Evolutionary conservation across 2,797 vertebrate genomes (phyloP), one percentile per base, ranked within the genome.

Genomic region (Tolypeutes matacus): DNA sequence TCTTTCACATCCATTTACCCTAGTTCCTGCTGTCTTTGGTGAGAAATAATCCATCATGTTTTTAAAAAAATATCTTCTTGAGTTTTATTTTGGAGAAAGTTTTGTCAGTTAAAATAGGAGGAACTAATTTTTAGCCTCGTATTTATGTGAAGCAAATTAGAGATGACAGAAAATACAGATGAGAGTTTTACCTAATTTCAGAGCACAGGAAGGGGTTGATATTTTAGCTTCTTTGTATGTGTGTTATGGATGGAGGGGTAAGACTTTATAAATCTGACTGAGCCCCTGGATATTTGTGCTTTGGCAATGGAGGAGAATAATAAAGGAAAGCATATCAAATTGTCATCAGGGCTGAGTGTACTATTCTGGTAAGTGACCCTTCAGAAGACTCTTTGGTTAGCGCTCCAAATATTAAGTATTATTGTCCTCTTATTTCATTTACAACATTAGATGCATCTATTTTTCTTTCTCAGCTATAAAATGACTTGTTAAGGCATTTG

Each of bases 71-170:
- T 42, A n/a, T 85, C 3, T 93, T 20, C 31, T 46, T 76, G 70
- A 60, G 18, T 72, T 93, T 88, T 82, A 88, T 73, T 73, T 85
- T 56, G 62, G 21, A 91, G 10, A 31, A 84, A 25, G 3, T 95
- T 82, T 95, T 82, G 12, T 36, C 51, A 11, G 20, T 77, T 90
- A 88, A 95, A 93, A 91, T 84, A 65, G 0, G 36, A 95, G 39
- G 17, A 49, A 27, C 18, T 82, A 53, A 84, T 51, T 89, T 94
- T 91, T 76, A 82, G 15, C 14, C 3, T 90, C 25, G 2, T 60
- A 42, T 46, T 96, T 82, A 93, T 90, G 76, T 78, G 90, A 94
- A 75, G 13, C 34, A 96, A 91, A 93, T 86, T 81, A 67, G 34
- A 84, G 51, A 29, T 64, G 70, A 86, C 27, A 92, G 73, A 87